These are phyloP conservation scores for Diarsia rubi DNA, from an alignment of 2,888 invertebrate species.

Conservation along the genomic window DNA sequence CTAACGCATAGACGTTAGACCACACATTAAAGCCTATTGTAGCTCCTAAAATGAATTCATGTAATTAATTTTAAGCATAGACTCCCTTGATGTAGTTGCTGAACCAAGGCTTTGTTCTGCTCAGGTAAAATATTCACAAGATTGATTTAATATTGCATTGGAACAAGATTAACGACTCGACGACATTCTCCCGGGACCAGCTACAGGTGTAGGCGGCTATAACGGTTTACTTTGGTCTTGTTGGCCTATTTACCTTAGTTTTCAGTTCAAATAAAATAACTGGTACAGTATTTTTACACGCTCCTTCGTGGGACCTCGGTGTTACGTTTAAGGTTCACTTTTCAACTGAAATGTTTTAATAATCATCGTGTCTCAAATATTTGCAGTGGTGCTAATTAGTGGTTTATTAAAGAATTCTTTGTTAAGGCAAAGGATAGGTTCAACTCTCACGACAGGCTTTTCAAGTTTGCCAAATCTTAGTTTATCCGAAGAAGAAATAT, in stretches of 20 bases:
- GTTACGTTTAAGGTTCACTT: background rate
- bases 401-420: constrained; percentile 14
- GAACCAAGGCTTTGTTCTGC: constrained; percentile 32
- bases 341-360: constrained; percentile 11
- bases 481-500: constrained; percentile 15
- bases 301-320: background rate
- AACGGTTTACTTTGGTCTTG: constrained; percentile 30
- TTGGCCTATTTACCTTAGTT: constrained; percentile 35
- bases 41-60: constrained; percentile 31
- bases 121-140: constrained; percentile 34
- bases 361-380: constrained; percentile 12
- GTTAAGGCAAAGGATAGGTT: background rate
- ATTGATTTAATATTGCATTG: constrained; percentile 49
- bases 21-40: background rate
- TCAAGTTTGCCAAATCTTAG: constrained; percentile 8
- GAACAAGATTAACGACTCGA: constrained; percentile 47
- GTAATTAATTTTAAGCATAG: constrained; percentile 19
- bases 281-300: constrained; percentile 5
- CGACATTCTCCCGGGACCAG: constrained; percentile 44
- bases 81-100: constrained; percentile 14
- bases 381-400: constrained; percentile 31
- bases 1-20: constrained; percentile 4
- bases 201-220: constrained; percentile 49
- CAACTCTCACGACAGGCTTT: constrained; percentile 18
- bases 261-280: constrained; percentile 18